These are phyloP conservation scores for Pedetes capensis DNA, from an alignment of 2,113 vertebrate species.

Conservation along the genomic window DNA sequence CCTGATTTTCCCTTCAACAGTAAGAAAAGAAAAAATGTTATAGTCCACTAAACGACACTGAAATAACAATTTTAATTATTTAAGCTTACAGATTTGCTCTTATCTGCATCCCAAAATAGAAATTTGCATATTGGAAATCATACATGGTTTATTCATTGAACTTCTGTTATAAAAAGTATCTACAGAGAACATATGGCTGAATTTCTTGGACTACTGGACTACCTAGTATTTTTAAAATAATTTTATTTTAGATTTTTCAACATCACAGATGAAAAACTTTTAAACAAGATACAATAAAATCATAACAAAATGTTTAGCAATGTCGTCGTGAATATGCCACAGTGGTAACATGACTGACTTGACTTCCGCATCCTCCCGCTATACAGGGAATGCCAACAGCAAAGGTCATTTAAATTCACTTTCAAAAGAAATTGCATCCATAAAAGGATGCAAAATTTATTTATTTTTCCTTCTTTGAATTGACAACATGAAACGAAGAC, in stretches of 20 bases:
- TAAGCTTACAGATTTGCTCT: slow-evolving; percentile 7
- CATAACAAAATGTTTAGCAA: background rate
- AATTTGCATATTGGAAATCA: background rate
- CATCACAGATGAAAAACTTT: background rate
- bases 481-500: background rate
- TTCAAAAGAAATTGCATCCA: slow-evolving; percentile 13
- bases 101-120: background rate
- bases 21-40: slow-evolving; percentile 17
- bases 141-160: background rate
- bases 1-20: background rate
- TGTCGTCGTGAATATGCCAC: background rate
- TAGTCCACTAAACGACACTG: background rate
- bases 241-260: slow-evolving; percentile 13
- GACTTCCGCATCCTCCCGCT: background rate
- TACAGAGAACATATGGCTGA: background rate
- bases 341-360: background rate
- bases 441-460: background rate
- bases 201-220: background rate
- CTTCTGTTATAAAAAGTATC: background rate
- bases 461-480: slow-evolving; percentile 15
- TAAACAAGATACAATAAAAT: background rate
- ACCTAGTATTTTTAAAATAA: background rate
- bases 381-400: background rate
- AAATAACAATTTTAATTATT: slow-evolving; percentile 24
- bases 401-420: slow-evolving; percentile 36